A percentile compares a stretch with the other conserved stretches of the same genome.
Evolutionary conservation across 2,888 invertebrate species (phyloP).

Genomic region (Yponomeuta malinellus): DNA sequence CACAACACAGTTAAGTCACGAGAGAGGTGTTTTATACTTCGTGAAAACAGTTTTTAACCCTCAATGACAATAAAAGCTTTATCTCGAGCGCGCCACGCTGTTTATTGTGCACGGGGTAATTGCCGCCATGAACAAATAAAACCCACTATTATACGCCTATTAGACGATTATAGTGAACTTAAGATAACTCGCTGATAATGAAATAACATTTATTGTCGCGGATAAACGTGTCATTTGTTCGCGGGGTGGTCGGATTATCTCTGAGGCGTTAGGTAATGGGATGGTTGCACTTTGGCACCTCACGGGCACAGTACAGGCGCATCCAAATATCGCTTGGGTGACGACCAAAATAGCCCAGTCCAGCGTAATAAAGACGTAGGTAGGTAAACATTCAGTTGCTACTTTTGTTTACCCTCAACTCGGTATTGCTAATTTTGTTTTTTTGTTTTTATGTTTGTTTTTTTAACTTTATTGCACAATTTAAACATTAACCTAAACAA

Average conservation of each 20-base stretch:
- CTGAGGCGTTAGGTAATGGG: constrained; percentile 3
- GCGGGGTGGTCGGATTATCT: constrained; percentile 34
- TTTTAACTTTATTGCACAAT: too few species aligned
- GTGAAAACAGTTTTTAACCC: constrained; percentile 10
- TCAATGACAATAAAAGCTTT: constrained; percentile 50
- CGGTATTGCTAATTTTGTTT: too few species aligned
- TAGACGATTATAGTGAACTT: not conserved
- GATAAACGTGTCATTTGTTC: constrained; percentile 35
- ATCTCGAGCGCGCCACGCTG: constrained; percentile 50
- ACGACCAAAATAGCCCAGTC: constrained; percentile 36
- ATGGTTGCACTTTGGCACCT: constrained; percentile 1
- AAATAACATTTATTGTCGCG: constrained; percentile 39
- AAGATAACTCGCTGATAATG: constrained; percentile 30
- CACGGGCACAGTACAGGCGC: not conserved
- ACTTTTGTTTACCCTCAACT: not conserved
- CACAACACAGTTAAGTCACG: constrained; percentile 3
- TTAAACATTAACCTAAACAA: too few species aligned
- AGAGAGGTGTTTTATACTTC: not conserved
- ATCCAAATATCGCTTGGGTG: constrained; percentile 39
- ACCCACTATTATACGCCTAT: constrained; percentile 30
- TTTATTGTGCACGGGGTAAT: constrained; percentile 29
- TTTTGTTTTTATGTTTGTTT: too few species aligned
- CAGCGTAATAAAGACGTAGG: not conserved
- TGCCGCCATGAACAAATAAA: constrained; percentile 33
- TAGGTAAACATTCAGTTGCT: constrained; percentile 1